phyloP scores from a whole-genome alignment of 2,888 invertebrate species.

The Chymomyza caudatula region DNA sequence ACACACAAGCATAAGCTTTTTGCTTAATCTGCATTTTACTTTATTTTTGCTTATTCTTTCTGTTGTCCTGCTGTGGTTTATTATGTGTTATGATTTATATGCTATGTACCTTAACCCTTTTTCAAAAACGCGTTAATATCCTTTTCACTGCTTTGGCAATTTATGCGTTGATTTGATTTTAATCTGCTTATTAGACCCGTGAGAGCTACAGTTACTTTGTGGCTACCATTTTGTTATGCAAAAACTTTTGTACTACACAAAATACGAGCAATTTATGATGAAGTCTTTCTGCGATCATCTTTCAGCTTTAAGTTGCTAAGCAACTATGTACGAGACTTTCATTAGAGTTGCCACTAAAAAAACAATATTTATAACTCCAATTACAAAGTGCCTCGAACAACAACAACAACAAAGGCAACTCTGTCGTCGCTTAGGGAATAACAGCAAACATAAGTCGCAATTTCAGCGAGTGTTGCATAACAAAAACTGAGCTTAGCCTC shows the following conservation, averaged over 20 bases:
- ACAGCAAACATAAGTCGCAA: slow-evolving; percentile 53
- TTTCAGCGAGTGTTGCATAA: slow-evolving; percentile 43
- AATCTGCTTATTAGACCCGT: slow-evolving; percentile 43
- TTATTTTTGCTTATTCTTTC: slow-evolving; percentile 12
- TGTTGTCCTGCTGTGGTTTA: slow-evolving; percentile 21
- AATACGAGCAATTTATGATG: not conserved
- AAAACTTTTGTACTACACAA: not conserved
- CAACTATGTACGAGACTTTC: not conserved
- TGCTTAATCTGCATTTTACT: not conserved
- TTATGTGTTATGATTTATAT: slow-evolving; percentile 59
- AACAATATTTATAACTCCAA: slow-evolving; percentile 53
- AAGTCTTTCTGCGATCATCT: not conserved
- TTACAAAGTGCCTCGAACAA: slow-evolving; percentile 59
- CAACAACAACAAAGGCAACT: slow-evolving; percentile 20
- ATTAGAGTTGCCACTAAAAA: not conserved
- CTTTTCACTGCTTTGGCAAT: slow-evolving; percentile 44
- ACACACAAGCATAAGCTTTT: not conserved
- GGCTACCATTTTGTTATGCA: slow-evolving; percentile 2
- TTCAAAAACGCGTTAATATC: slow-evolving; percentile 58
- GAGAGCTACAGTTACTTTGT: slow-evolving; percentile 26
- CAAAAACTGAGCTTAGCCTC: too few species aligned
- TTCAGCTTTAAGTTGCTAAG: not conserved
- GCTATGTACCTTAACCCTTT: not conserved
- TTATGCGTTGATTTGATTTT: slow-evolving; percentile 58
- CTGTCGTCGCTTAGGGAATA: slow-evolving; percentile 48